Conservation (phyloP, 1,140 invertebrate genomes). For the Chionoecetes opilio region DNA sequence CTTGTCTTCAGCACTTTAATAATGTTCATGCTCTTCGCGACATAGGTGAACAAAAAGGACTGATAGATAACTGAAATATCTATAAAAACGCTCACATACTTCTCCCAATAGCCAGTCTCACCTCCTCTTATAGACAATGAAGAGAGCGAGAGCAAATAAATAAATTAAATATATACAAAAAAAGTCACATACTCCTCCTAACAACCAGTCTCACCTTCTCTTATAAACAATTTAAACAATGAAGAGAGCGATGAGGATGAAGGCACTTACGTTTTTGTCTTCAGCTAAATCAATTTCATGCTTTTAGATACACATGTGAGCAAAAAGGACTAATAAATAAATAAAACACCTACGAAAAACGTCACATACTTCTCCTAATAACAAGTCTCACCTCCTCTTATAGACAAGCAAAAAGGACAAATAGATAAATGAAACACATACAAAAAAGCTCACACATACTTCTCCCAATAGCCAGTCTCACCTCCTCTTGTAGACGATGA, state of each 20-base stretch:
- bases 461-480: constrained; percentile 82
- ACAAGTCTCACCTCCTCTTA: too few species aligned
- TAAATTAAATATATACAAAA: not conserved
- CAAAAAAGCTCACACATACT: not conserved
- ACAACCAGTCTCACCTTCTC: constrained; percentile 84
- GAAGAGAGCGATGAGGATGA: constrained; percentile 87
- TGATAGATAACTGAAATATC: not conserved
- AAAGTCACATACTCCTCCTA: not conserved
- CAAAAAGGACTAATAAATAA: too few species aligned
- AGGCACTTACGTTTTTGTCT: too few species aligned
- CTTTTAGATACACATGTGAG: too few species aligned
- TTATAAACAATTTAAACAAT: constrained; percentile 90
- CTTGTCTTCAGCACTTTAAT: too few species aligned
- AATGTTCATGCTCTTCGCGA: too few species aligned
- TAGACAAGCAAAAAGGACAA: too few species aligned
- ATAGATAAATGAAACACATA: not conserved
- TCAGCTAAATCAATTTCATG: too few species aligned
- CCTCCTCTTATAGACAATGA: constrained; percentile 89
- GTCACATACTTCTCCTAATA: too few species aligned
- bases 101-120: constrained; percentile 82
- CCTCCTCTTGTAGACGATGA: constrained; percentile 89
- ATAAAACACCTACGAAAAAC: too few species aligned
- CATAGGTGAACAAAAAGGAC: too few species aligned
- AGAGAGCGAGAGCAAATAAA: too few species aligned
- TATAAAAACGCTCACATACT: not conserved